phyloP scores from a whole-genome alignment of 2,888 invertebrate genomes.

The Abrostola triplasia region DNA sequence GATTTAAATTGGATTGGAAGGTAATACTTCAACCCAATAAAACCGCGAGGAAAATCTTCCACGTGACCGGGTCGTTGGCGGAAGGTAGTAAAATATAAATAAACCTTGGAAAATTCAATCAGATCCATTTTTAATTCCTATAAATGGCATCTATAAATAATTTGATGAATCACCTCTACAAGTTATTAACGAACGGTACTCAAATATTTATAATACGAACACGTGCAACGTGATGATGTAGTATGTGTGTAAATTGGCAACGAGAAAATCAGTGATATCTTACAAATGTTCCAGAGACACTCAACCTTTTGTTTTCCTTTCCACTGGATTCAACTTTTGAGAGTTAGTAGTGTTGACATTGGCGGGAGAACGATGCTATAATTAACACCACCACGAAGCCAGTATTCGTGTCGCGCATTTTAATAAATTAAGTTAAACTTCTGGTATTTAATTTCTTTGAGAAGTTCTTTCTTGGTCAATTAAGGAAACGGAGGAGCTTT shows the following conservation, averaged over 20 bases:
- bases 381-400: background rate
- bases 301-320: conserved; percentile 30
- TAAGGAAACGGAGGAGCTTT: background rate
- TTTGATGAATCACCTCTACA: background rate
- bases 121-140: too few species aligned
- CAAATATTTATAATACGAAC: background rate
- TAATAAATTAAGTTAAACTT: conserved; percentile 16
- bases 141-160: too few species aligned
- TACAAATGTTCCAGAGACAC: conserved; percentile 23
- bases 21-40: too few species aligned
- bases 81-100: too few species aligned
- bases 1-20: background rate
- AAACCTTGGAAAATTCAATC: too few species aligned
- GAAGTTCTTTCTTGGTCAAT: background rate
- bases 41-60: too few species aligned
- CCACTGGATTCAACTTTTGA: conserved; percentile 4
- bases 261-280: conserved; percentile 19
- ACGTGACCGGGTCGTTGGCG: too few species aligned
- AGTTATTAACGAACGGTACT: background rate
- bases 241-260: conserved; percentile 29
- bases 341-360: background rate
- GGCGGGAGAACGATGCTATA: background rate
- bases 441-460: background rate
- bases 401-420: conserved; percentile 1
- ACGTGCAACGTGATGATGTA: conserved; percentile 25